These are phyloP conservation scores for Zaprionus vittiger DNA, from an alignment of 1,140 invertebrate species.

Conservation along the genomic window DNA sequence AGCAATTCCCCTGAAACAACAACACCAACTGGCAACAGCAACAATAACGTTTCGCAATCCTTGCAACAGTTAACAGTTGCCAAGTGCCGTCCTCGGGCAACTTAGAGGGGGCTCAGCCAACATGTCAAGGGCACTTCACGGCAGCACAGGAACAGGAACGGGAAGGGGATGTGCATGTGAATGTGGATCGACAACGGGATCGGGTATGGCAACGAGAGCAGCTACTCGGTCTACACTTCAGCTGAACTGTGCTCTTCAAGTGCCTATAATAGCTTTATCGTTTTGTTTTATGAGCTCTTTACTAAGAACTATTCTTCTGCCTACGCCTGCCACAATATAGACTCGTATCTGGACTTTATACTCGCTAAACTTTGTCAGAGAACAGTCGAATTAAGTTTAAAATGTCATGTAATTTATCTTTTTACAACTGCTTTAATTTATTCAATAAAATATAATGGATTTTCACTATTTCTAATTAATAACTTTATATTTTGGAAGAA, in stretches of 20 bases:
- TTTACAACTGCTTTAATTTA: background rate
- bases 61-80: constrained; percentile 70
- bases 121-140: constrained; percentile 70
- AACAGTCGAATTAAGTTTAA: background rate
- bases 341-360: background rate
- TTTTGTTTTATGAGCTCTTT: background rate
- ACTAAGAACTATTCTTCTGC: background rate
- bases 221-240: constrained; percentile 37
- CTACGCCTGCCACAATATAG: background rate
- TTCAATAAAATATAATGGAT: too few species aligned
- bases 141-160: constrained; percentile 47
- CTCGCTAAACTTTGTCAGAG: background rate
- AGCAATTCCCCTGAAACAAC: constrained; percentile 14
- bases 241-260: background rate
- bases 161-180: constrained; percentile 33
- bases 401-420: too few species aligned
- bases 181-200: background rate
- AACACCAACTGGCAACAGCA: constrained; percentile 21
- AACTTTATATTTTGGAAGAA: too few species aligned
- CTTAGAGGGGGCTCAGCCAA: constrained; percentile 42
- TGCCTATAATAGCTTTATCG: constrained; percentile 10
- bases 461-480: too few species aligned
- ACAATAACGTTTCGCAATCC: constrained; percentile 25
- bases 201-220: constrained; percentile 18
- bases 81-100: constrained; percentile 49